Evolutionary conservation across 2,113 vertebrate species (phyloP), one percentile per base, ranked within the genome.

Genomic region (Odocoileus virginianus): DNA sequence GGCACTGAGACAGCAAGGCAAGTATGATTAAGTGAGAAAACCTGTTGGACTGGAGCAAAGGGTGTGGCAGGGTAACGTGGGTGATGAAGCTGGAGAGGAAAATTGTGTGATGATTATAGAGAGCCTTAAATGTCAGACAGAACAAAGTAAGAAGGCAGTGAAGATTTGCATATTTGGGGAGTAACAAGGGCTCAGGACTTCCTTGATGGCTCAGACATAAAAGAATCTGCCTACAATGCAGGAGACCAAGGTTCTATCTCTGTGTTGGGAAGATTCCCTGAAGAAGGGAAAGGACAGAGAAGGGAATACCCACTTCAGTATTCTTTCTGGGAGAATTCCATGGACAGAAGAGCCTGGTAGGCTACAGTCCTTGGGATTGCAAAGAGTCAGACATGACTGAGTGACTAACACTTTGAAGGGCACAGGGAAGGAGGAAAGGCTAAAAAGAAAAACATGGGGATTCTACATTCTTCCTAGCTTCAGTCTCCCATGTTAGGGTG

Each of bases 21-120:
- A 58, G 15, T 84, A 43, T 60, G 27, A 85, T 82, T 64, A 95
- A 95, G 74, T 86, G 89, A 97, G 83, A 91, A 96, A 89, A 95
- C 82, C 89, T 93, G 78, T 54, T 71, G 52, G 79, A 93, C 61
- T 96, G 64, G 74, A 95, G 58, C 82, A 86, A 88, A 90, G 74
- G 40, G n/a, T 91, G 47, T 86, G 61, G 13, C 43, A 76, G 36
- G 76, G 61, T 54, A 50, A 58, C 1, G 1, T 71, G 28, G 92
- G 47, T 1, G 8, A 84, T 52, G 67, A 91, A 87, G 40, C 64
- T 87, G 60, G 82, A 95, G 89, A 93, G 81, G 74, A 52, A 89
- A 86, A n/a, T 86, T 83, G 45, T 83, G 74, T 83, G n/a, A 54
- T 97, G 57, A 97, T 93, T 92, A 89, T 28, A 91, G 61, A 91